Conservation (phyloP, 1,140 invertebrate species). For the Orius laevigatus region DNA sequence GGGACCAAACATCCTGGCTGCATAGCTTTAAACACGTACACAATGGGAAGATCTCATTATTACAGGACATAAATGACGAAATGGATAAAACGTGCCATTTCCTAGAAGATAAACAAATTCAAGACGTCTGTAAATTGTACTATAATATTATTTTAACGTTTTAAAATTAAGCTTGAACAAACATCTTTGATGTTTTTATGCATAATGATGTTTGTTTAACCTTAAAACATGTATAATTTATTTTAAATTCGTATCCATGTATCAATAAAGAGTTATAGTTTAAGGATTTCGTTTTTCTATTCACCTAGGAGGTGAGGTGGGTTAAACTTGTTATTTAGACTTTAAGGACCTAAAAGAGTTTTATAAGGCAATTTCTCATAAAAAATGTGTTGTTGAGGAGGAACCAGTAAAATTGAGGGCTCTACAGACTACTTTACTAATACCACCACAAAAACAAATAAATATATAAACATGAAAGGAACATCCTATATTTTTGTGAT, state of each 20-base stretch:
- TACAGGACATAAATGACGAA: conserved; percentile 15
- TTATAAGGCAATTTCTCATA: too few relatives aligned
- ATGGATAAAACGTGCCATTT: neutral
- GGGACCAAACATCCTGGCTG: conserved; percentile 28
- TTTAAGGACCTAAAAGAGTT: too few relatives aligned
- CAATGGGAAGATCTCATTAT: conserved; percentile 22
- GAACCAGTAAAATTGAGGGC: too few relatives aligned
- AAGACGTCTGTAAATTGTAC: neutral
- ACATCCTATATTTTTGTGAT: too few relatives aligned
- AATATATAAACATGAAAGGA: too few relatives aligned
- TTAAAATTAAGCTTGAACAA: neutral
- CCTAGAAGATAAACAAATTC: neutral
- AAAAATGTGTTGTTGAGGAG: too few relatives aligned
- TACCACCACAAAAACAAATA: too few relatives aligned
- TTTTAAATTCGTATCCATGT: neutral
- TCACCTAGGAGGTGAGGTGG: too few relatives aligned
- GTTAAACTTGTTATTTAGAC: too few relatives aligned
- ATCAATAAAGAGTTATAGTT: too few relatives aligned
- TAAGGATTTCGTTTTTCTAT: too few relatives aligned
- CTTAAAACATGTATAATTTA: neutral
- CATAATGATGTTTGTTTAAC: conserved; percentile 1
- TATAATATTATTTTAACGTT: neutral
- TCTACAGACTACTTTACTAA: too few relatives aligned
- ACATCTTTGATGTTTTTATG: neutral
- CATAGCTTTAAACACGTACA: conserved; percentile 54